phyloP scores from a whole-genome alignment of 2,113 vertebrate species.

The Lepidothrix coronata region DNA sequence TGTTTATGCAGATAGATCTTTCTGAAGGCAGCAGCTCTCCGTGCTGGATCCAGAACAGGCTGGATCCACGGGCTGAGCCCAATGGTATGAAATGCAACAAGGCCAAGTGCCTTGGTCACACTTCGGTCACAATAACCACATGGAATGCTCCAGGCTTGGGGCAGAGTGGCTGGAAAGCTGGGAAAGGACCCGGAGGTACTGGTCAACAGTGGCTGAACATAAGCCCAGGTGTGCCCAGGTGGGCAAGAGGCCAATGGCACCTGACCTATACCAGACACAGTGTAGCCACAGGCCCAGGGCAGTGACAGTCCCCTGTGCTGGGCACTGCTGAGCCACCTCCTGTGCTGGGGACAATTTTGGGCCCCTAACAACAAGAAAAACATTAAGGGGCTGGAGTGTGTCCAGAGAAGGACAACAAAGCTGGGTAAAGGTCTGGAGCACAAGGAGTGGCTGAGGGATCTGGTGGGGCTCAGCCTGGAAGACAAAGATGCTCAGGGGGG shows the following conservation, averaged over 20 bases:
- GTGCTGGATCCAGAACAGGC: not conserved
- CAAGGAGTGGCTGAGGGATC: not conserved
- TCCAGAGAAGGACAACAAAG: not conserved
- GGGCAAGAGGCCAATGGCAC: not conserved
- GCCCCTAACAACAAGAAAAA: not conserved
- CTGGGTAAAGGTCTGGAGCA: not conserved
- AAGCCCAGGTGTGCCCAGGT: not conserved
- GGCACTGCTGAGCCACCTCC: not conserved
- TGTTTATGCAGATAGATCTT: not conserved
- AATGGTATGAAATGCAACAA: not conserved
- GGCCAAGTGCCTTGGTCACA: not conserved
- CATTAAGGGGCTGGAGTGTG: not conserved
- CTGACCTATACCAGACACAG: not conserved
- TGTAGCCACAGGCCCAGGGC: not conserved
- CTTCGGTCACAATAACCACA: not conserved
- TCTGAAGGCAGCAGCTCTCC: not conserved
- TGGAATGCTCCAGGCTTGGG: not conserved
- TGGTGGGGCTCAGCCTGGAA: not conserved
- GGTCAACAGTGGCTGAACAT: not conserved
- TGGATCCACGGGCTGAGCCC: not conserved
- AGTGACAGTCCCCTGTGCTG: not conserved
- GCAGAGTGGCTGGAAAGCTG: not conserved
- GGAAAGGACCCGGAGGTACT: not conserved
- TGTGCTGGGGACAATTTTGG: not conserved
- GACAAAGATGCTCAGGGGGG: not conserved